Percentiles rank a stretch among this genome's conserved stretches.
phyloP scores from a whole-genome alignment of 2,113 vertebrate genomes.

The Copsychus sechellarum region DNA sequence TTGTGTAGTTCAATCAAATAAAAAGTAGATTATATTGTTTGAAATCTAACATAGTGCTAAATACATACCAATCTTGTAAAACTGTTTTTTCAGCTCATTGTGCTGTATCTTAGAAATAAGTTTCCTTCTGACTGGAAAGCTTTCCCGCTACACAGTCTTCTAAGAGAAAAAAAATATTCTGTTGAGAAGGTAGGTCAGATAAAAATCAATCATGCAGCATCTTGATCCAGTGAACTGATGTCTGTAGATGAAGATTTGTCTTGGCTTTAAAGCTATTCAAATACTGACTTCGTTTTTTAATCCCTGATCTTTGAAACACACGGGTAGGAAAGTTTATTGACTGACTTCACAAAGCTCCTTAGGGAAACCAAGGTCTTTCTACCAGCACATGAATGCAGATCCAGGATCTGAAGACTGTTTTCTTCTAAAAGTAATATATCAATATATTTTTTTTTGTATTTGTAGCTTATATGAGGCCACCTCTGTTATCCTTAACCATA shows the following conservation, averaged over 20 bases:
- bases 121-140: background rate
- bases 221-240: background rate
- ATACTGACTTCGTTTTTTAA: slow-evolving; percentile 8
- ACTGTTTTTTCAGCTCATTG: background rate
- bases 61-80: background rate
- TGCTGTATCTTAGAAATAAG: background rate
- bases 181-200: background rate
- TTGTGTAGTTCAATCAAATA: background rate
- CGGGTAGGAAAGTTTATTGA: slow-evolving; percentile 26
- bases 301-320: slow-evolving; percentile 16
- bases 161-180: background rate
- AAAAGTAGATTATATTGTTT: background rate
- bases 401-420: background rate
- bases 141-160: background rate
- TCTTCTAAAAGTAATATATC: background rate
- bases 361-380: background rate
- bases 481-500: background rate
- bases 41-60: background rate
- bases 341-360: background rate
- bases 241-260: slow-evolving; percentile 20
- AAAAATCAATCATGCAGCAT: slow-evolving; percentile 9
- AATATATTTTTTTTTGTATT: background rate
- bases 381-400: background rate
- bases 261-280: slow-evolving; percentile 34
- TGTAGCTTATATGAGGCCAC: background rate